phyloP scores from a whole-genome alignment of 2,113 vertebrate species.

The Laticauda laticaudata region DNA sequence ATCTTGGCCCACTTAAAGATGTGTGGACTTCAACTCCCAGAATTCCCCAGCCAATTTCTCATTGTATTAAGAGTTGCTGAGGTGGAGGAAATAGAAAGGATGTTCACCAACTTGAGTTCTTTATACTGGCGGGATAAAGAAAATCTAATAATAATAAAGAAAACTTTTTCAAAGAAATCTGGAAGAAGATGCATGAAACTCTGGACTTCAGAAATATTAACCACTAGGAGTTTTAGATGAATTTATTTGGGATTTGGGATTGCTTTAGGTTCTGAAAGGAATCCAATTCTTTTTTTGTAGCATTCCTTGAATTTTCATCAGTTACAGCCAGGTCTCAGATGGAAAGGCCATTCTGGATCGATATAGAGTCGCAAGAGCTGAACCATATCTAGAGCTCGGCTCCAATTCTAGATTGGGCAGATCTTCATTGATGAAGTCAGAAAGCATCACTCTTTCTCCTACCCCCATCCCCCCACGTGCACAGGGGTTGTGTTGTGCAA shows the following conservation, averaged over 20 bases:
- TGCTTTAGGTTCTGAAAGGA: background rate
- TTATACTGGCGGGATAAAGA: background rate
- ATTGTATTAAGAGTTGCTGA: background rate
- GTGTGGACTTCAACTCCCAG: background rate
- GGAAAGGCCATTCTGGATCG: background rate
- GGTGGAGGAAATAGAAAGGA: background rate
- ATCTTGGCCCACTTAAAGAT: background rate
- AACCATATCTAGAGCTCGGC: background rate
- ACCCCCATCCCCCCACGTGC: background rate
- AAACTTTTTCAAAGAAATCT: background rate
- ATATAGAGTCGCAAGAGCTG: background rate
- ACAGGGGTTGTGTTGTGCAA: background rate
- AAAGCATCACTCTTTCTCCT: background rate
- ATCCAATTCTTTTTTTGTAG: background rate
- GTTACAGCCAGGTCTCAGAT: background rate
- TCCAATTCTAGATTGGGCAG: background rate
- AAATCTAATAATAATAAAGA: background rate
- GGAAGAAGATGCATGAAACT: background rate
- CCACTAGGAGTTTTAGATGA: background rate
- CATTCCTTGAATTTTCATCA: background rate
- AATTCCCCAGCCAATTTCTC: background rate
- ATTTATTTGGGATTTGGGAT: background rate
- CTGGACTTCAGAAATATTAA: no score
- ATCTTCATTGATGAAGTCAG: background rate
- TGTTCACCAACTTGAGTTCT: background rate